Evolutionary conservation across 2,797 vertebrate species (phyloP).

Genomic region (Phaenicophaeus curvirostris): DNA sequence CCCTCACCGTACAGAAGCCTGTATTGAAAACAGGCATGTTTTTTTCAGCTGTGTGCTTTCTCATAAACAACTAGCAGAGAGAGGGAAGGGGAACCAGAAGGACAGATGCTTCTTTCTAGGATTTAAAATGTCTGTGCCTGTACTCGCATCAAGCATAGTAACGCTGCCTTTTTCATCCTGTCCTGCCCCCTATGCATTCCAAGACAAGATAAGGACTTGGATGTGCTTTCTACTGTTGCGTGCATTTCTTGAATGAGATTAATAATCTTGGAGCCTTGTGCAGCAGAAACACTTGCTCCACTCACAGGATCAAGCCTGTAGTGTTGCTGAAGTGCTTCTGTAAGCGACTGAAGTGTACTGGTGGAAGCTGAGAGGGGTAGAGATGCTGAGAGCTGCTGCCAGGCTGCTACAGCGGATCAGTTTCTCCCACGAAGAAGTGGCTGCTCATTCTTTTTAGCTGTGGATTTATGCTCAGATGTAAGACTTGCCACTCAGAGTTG

Average conservation of each 20-base stretch:
- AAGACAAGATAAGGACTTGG: too few relatives aligned
- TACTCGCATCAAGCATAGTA: rapidly evolving
- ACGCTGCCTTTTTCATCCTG: rapidly evolving
- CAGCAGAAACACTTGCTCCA: not conserved
- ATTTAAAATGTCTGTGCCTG: rapidly evolving
- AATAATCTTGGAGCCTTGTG: rapidly evolving
- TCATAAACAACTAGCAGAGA: not conserved
- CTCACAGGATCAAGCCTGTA: not conserved
- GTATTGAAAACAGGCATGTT: not conserved
- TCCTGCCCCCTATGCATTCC: rapidly evolving
- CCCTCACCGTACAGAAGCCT: not conserved
- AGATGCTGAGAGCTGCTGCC: not conserved
- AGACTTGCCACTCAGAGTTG: not conserved
- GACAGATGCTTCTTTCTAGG: rapidly evolving
- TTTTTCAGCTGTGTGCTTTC: not conserved
- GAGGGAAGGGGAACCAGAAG: not conserved
- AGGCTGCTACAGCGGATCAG: rapidly evolving
- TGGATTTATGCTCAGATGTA: rapidly evolving
- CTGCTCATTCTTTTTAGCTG: rapidly evolving
- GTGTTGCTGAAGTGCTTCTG: rapidly evolving
- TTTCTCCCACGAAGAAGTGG: not conserved
- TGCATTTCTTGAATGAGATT: rapidly evolving
- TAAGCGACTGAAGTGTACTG: not conserved
- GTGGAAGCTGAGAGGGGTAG: not conserved
- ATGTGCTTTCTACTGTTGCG: rapidly evolving